Base-by-base conservation (phyloP, 2,113 vertebrate genomes). In the Dendrocopos noguchii region DNA sequence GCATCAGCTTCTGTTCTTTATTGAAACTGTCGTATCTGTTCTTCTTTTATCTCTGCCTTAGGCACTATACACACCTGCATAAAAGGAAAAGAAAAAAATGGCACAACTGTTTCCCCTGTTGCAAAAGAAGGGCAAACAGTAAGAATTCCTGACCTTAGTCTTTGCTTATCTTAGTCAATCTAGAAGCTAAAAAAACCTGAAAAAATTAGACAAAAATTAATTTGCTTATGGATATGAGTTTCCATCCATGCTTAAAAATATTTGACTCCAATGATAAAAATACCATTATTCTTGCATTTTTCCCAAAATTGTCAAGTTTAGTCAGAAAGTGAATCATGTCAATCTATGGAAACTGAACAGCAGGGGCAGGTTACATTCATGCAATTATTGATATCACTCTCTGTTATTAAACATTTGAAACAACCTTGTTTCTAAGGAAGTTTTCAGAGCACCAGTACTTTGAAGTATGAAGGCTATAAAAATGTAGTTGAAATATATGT, bases 1-100 rank as follows among this genome's bases (percentile, higher is more conserved):
- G 29, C 33, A 64, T 83, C 89, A 91, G 0, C 56, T 65, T 95
- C 80, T 94, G 12, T 94, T 95, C 84, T 95, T 88, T 84, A 86
- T 82, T 85, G 84, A 94, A 75, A 64, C 65, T 66, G 36, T 73
- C 70, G 34, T 44, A 42, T 31, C 55, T 70, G 53, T 66, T 53
- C 91, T 80, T 42, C 63, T 70, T 87, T 89, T 65, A 59, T 92
- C 46, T 87, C 61, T 93, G 57, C 24, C 73, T 46, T 44, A 73
- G 80, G 72, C 8, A 85, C 19, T 60, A 68, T 17, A 44, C 28
- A 16, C 20, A 84, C 18, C 17, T 55, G 13, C n/a, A 67, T 9
- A 39, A 50, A 73, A 61, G 50, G 12, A 34, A 22, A 36, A 34
- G 10, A 64, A 50, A 70, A 36, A 86, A 63, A 52, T n/a, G 3